Conservation (phyloP, 2,113 vertebrate species). For the Zootoca vivipara region DNA sequence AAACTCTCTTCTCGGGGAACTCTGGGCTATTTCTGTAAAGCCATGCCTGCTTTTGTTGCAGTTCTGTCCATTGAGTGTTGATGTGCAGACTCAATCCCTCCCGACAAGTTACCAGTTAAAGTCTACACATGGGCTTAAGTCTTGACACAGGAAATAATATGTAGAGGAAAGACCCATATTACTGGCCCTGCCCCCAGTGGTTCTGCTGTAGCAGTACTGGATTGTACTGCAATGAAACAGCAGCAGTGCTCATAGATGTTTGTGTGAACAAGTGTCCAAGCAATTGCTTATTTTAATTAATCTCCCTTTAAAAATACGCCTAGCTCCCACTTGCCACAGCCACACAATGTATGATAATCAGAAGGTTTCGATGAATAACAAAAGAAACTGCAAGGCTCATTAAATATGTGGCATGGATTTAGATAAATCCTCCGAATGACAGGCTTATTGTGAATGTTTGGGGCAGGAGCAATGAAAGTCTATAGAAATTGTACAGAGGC, state of each 20-base stretch:
- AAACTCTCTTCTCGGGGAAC: too few species aligned
- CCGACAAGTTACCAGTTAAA: neutral
- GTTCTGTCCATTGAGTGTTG: neutral
- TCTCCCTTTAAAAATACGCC: neutral
- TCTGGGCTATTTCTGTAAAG: too few species aligned
- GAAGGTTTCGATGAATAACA: neutral
- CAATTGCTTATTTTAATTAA: neutral
- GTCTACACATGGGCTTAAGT: too few species aligned
- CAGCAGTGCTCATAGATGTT: neutral
- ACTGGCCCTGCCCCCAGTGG: neutral
- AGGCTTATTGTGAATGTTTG: constrained; percentile 2
- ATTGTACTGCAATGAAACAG: neutral
- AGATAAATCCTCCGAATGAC: constrained; percentile 2
- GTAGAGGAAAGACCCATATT: neutral
- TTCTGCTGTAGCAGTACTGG: neutral
- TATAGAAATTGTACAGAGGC: neutral
- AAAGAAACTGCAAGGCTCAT: neutral
- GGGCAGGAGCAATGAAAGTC: neutral
- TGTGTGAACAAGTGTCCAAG: neutral
- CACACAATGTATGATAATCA: neutral
- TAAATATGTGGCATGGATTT: neutral
- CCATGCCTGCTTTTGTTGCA: too few species aligned
- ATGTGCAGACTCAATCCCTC: neutral
- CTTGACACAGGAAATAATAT: neutral
- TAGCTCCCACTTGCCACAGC: neutral